Base-by-base conservation (phyloP, 2,797 vertebrate genomes). In the Lepus townsendii region DNA sequence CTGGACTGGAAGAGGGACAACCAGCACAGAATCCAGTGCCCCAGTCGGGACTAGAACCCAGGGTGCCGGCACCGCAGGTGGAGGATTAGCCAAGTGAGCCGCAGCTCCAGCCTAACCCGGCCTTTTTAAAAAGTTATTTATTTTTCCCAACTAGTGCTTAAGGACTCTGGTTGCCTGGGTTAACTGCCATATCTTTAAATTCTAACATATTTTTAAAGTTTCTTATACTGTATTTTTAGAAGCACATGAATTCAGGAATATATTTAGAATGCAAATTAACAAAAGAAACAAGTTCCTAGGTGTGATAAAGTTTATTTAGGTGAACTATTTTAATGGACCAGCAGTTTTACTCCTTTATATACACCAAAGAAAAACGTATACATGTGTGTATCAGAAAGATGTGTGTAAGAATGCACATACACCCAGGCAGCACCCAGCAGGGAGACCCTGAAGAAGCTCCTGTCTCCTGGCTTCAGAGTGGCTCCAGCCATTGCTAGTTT, bases 171-270 rank as follows among this genome's bases (percentile, higher is more conserved):
- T 78, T 88, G 7, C 9, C 63, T n/a, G 10, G 19, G 13, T 72
- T 78, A 66, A 87, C 24, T 77, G 12, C 65, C 1, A 16, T 62
- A 10, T 83, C 8, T 69, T 86, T 9, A n/a, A 38, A 24, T 75
- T 50, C n/a, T 42, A 27, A 11, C 69, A 4, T 73, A 32, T n/a
- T 26, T 85, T 57, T 71, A n/a, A 65, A 30, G 7, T 79, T 79
- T 89, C 66, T 47, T 76, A 69, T 69, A n/a, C 4, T 65, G 66
- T 8, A 50, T 63, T 16, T 57, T 54, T 83, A 42, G 14, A 63
- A 88, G 42, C 50, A 50, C 8, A 54, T 16, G 65, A 91, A 63
- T 89, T 69, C 26, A 91, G 27, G 73, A 93, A 77, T 77, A 32
- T 32, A 42, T 76, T 83, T 62, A 60, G 35, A 24, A 76, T 95